Conservation (phyloP, 2,113 vertebrate species). For the Coracopsis vasa region DNA sequence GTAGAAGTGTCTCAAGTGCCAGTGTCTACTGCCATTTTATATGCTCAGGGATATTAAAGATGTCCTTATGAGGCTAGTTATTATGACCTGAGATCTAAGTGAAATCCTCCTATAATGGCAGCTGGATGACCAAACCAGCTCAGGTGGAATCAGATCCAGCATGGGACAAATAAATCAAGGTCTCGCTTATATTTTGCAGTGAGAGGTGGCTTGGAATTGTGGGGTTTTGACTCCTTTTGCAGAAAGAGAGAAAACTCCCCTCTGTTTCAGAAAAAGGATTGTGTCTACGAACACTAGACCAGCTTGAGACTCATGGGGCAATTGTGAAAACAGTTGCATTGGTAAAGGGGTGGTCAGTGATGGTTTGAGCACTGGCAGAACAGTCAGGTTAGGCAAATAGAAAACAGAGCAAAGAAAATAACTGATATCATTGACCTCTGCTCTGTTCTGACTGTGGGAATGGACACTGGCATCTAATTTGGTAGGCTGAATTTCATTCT, state of each 20-base stretch:
- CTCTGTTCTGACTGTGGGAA: neutral
- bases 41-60: neutral
- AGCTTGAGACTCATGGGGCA: neutral
- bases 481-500: neutral
- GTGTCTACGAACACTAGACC: neutral
- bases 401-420: neutral
- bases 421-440: neutral
- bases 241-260: neutral
- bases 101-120: neutral
- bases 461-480: neutral
- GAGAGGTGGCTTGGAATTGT: neutral
- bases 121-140: neutral
- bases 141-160: neutral
- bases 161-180: neutral
- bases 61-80: neutral
- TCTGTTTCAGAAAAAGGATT: neutral
- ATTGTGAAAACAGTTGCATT: neutral
- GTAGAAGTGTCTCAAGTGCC: neutral
- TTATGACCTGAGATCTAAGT: neutral
- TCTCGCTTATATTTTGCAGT: neutral
- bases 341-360: neutral
- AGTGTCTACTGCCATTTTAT: neutral
- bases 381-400: neutral
- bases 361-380: neutral
- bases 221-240: neutral